Evolutionary conservation across 2,888 invertebrate genomes (phyloP).

Genomic region (Capitulum mitella): DNA sequence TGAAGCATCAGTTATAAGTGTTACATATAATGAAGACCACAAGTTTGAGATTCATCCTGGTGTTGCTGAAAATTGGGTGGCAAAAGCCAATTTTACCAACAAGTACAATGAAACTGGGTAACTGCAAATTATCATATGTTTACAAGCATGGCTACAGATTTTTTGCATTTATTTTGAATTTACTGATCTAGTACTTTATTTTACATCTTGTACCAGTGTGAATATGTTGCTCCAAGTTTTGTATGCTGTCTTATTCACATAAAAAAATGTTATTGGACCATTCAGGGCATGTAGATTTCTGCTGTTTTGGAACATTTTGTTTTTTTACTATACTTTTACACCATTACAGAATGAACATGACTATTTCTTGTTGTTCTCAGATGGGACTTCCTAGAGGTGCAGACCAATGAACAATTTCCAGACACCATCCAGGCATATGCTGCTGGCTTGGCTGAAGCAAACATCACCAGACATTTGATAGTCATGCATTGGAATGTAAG

Average conservation of each 20-base stretch:
- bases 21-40: neutral
- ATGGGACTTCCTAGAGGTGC: conserved; percentile 73
- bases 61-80: neutral
- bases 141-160: no score
- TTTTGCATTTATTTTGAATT: no score
- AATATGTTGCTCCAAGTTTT: no score
- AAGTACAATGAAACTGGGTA: neutral
- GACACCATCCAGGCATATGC: conserved; percentile 77
- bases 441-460: conserved; percentile 77
- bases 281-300: no score
- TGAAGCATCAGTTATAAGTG: neutral
- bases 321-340: no score
- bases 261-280: no score
- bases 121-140: no score
- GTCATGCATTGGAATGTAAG: conserved; percentile 58
- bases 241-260: no score
- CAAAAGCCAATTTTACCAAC: neutral
- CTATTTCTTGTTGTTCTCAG: conserved; percentile 43
- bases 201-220: no score
- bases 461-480: conserved; percentile 70
- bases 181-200: no score
- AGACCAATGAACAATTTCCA: conserved; percentile 62
- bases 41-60: neutral
- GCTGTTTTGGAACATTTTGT: no score
- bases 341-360: neutral